These are phyloP conservation scores for Bradysia coprophila DNA, from an alignment of 1,140 invertebrate species.

Conservation along the genomic window DNA sequence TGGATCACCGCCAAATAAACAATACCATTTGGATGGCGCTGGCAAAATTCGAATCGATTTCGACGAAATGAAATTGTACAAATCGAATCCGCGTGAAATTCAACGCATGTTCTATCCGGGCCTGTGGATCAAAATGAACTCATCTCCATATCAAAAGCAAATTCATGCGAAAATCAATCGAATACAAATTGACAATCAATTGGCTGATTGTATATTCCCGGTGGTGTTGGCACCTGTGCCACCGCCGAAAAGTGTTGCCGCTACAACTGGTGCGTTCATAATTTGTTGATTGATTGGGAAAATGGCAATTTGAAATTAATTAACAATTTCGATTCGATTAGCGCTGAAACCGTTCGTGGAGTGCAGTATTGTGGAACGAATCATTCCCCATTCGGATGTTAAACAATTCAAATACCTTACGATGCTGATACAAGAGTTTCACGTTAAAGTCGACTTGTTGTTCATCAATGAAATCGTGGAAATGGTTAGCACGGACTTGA, in stretches of 20 bases:
- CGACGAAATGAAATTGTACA: conserved; percentile 41
- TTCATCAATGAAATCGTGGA: conserved; percentile 78
- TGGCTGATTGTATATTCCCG: conserved; percentile 81
- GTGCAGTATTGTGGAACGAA: conserved; percentile 73
- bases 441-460: conserved; percentile 84
- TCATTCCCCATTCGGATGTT: conserved; percentile 74
- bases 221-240: conserved; percentile 84
- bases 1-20: conserved; percentile 29
- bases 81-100: conserved; percentile 49
- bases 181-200: conserved; percentile 84
- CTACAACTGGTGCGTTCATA: conserved; percentile 36
- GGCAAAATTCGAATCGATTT: conserved; percentile 41
- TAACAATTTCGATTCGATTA: conserved; percentile 10
- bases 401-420: conserved; percentile 91
- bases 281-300: not conserved
- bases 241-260: conserved; percentile 79
- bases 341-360: conserved; percentile 88
- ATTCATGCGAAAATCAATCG: conserved; percentile 64
- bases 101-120: conserved; percentile 68
- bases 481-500: conserved; percentile 47
- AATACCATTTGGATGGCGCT: conserved; percentile 6
- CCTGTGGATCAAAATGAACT: conserved; percentile 72
- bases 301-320: not conserved
- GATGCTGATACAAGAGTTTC: conserved; percentile 90
- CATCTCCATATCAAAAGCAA: conserved; percentile 66